These are phyloP conservation scores for Auanema freiburgensis DNA, from an alignment of 2,888 invertebrate species.

Conservation along the genomic window DNA sequence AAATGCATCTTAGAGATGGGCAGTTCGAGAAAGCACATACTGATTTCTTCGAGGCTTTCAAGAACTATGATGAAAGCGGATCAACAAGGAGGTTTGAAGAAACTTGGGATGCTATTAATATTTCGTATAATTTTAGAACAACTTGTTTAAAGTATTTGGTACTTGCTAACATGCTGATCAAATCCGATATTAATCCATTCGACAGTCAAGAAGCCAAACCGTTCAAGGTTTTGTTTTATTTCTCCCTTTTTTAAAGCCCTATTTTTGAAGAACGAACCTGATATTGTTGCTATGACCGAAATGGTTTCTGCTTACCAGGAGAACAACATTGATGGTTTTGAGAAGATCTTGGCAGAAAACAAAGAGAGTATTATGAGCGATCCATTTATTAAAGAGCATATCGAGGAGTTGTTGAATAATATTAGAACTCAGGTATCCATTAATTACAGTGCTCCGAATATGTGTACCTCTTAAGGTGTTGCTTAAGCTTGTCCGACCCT, in stretches of 20 bases:
- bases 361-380: conserved; percentile 96
- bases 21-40: conserved; percentile 99
- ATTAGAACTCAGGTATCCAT: conserved; percentile 80
- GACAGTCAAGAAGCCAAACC: conserved; percentile 99
- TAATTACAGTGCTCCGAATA: background rate
- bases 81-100: conserved; percentile 75
- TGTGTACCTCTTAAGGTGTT: conserved; percentile 71
- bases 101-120: too few relatives aligned
- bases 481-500: conserved; percentile 93
- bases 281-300: conserved; percentile 98
- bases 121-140: conserved; percentile 76
- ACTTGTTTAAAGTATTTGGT: conserved; percentile 97
- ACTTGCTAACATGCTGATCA: conserved; percentile 98
- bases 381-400: conserved; percentile 96
- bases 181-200: conserved; percentile 98
- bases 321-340: conserved; percentile 72
- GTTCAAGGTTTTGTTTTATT: conserved; percentile 73
- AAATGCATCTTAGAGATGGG: conserved; percentile 97
- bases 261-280: conserved; percentile 80
- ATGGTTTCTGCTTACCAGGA: conserved; percentile 73
- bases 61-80: conserved; percentile 97
- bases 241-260: background rate
- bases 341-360: conserved; percentile 76
- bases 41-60: conserved; percentile 90
- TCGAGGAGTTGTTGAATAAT: conserved; percentile 79